Conservation (phyloP, 1,140 invertebrate species). For the Nixonia krombeini region DNA sequence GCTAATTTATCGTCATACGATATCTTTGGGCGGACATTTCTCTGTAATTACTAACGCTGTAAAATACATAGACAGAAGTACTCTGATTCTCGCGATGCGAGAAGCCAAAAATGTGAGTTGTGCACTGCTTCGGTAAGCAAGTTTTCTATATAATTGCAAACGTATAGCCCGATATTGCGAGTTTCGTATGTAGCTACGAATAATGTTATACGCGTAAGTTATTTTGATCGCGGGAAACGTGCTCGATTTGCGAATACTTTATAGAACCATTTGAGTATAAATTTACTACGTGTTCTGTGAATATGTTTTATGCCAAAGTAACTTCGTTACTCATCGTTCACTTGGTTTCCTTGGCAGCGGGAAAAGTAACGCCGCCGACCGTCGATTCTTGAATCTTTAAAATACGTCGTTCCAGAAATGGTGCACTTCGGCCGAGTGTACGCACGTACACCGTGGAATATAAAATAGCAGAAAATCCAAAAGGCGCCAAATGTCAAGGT, state of each 20-base stretch:
- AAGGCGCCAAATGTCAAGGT: background rate
- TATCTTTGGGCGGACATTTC: no score
- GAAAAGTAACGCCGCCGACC: background rate
- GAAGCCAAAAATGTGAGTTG: no score
- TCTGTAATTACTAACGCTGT: no score
- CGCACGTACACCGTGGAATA: background rate
- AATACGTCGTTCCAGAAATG: background rate
- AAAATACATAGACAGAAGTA: no score
- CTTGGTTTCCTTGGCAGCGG: background rate
- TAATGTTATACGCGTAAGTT: no score
- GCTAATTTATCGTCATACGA: no score
- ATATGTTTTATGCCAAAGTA: background rate
- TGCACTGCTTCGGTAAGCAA: no score
- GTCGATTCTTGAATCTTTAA: slow-evolving; percentile 5
- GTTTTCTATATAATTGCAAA: no score
- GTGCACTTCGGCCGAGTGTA: background rate
- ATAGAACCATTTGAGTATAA: background rate
- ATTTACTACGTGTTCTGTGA: background rate
- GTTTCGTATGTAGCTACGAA: no score
- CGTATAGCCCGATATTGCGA: no score
- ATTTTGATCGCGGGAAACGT: no score
- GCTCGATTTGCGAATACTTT: background rate
- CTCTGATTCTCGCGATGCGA: no score
- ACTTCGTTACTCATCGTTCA: slow-evolving; percentile 4
- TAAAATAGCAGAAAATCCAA: background rate